Conservation (phyloP, 2,797 vertebrate genomes). For the Myiothlypis coronata region DNA sequence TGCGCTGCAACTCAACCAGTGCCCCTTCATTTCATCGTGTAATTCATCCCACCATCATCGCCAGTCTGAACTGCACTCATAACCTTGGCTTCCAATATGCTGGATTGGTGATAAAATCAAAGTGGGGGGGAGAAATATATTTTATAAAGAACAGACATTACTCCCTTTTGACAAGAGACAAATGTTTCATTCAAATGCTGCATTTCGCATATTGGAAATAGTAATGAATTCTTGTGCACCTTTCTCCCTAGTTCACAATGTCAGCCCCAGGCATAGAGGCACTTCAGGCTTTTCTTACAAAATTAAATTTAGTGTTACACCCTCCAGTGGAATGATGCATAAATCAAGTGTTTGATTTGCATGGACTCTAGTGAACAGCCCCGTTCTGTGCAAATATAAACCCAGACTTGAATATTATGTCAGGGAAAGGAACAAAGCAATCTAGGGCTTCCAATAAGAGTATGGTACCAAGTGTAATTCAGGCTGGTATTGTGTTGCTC, state of each 20-base stretch:
- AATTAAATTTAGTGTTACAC: constrained; percentile 98
- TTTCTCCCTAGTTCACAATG: constrained; percentile 86
- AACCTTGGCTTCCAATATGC: constrained; percentile 36
- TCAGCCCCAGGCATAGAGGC: constrained; percentile 79
- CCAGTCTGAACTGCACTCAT: not conserved
- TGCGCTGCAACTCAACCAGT: not conserved
- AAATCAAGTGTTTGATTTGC: constrained; percentile 97
- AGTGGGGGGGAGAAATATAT: constrained; percentile 64
- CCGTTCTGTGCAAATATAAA: constrained; percentile 86
- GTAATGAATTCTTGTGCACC: constrained; percentile 92
- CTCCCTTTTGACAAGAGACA: constrained; percentile 94
- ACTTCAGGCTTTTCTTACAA: constrained; percentile 83
- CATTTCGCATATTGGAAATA: constrained; percentile 94
- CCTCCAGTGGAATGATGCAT: constrained; percentile 87
- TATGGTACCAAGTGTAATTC: constrained; percentile 83
- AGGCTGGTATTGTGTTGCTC: constrained; percentile 81
- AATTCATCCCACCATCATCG: not conserved
- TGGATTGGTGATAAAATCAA: constrained; percentile 61
- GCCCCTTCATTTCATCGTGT: not conserved
- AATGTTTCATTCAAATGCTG: constrained; percentile 99
- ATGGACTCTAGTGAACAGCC: constrained; percentile 86
- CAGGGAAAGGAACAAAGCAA: constrained; percentile 89
- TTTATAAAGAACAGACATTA: constrained; percentile 78
- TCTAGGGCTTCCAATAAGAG: constrained; percentile 87
- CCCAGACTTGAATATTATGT: constrained; percentile 87